Base-by-base conservation (phyloP, 2,888 invertebrate genomes). In the Limnephilus marmoratus region DNA sequence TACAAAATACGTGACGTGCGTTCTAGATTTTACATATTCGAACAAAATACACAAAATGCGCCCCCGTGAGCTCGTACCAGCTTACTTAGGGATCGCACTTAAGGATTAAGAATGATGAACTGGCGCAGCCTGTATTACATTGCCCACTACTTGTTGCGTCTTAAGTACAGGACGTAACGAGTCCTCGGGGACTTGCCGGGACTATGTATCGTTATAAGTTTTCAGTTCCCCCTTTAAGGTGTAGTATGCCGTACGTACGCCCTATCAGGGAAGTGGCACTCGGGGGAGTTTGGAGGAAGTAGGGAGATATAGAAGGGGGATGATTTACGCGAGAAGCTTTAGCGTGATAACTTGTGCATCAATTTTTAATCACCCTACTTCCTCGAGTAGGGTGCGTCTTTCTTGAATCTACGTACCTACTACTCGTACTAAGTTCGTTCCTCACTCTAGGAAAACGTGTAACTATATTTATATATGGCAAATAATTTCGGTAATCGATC, bases 171-270 rank as follows among this genome's bases (percentile, higher is more conserved):
- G 86, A 86, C 45, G 24, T 86, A 86, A 86, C 86, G 86, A 86
- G 86, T 45, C 86, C n/a, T 45, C 45, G 12, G 86, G 45, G 86
- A 45, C 41, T 29, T 45, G 37, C 86, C 41, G 45, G n/a, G 29
- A 29, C 86, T 45, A 45, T 86, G 49, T 86, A 86, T 86, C 86
- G 86, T 45, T 86, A 86, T 45, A 86, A 86, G 86, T 86, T 86
- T 86, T 41, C 86, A 37, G 68, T 68, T n/a, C 24, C 68, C 68
- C 68, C 24, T 24, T n/a, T 24, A 68, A 68, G 9, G 68, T 68
- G 68, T 49, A 15, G 49, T 49, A 15, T 12, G 45, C 37, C 18
- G n/a, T 86, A 24, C 86, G 7, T 86, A 24, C 86, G 7, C 41
- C 41, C 86, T 41, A 68, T 68, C 68, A 68, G 68, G 68, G 7